Evolutionary conservation across 2,797 vertebrate genomes (phyloP).

Genomic region (Poecilia wingei): DNA sequence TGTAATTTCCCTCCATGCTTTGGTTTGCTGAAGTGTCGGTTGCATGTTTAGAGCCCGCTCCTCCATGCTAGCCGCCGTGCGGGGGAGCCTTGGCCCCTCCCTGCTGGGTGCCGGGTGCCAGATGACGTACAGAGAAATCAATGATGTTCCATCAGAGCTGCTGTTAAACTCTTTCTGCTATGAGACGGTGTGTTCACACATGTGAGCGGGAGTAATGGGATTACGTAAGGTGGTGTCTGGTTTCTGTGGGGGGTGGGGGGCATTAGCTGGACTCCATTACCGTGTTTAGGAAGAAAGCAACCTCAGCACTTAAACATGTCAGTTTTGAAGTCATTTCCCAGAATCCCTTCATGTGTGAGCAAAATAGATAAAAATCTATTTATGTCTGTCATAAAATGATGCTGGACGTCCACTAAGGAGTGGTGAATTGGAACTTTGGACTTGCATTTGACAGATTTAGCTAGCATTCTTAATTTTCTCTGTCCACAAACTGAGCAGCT

Average conservation of each 20-base stretch:
- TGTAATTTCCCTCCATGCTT: too few relatives aligned
- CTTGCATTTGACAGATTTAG: background rate
- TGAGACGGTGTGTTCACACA: background rate
- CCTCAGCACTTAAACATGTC: background rate
- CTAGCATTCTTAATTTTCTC: background rate
- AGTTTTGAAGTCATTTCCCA: background rate
- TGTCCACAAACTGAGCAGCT: background rate
- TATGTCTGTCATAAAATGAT: background rate
- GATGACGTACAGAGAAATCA: constrained; percentile 44
- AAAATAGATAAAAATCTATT: background rate
- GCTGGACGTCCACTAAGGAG: constrained; percentile 9
- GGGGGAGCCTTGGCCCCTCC: constrained; percentile 3
- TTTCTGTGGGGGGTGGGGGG: constrained; percentile 21
- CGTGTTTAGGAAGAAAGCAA: constrained; percentile 34
- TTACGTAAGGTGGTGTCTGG: constrained; percentile 51
- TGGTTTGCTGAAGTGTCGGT: background rate
- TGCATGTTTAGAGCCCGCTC: background rate
- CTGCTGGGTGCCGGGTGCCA: constrained; percentile 11
- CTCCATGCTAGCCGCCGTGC: background rate
- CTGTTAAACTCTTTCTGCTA: background rate
- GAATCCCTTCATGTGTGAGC: background rate
- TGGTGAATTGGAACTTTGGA: background rate
- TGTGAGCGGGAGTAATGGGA: constrained; percentile 10
- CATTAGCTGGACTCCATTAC: constrained; percentile 11
- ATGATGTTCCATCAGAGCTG: constrained; percentile 27